These are phyloP conservation scores for Cephonodes hylas DNA, from an alignment of 2,888 invertebrate species.

Conservation along the genomic window DNA sequence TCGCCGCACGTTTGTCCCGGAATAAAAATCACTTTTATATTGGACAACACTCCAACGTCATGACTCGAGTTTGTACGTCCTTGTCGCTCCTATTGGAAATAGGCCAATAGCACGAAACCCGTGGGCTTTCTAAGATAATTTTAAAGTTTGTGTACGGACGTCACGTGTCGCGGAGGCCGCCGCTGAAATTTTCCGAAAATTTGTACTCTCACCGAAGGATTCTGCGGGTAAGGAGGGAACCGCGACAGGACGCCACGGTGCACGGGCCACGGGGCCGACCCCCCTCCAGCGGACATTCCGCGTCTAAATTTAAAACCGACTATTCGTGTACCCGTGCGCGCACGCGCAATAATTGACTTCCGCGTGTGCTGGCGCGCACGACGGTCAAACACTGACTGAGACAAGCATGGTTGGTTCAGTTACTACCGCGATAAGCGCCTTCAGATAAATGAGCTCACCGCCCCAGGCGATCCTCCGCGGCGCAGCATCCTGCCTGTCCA, in stretches of 20 bases:
- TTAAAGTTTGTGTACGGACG: constrained; percentile 68
- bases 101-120: constrained; percentile 72
- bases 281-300: constrained; percentile 79
- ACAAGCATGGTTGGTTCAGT: constrained; percentile 58
- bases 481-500: constrained; percentile 73
- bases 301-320: constrained; percentile 75
- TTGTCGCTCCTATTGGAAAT: constrained; percentile 72
- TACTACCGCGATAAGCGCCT: constrained; percentile 66
- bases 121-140: constrained; percentile 65
- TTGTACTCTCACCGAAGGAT: constrained; percentile 73
- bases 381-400: constrained; percentile 75
- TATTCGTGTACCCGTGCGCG: constrained; percentile 77
- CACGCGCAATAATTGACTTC: constrained; percentile 77
- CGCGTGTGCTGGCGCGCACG: constrained; percentile 77
- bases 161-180: constrained; percentile 57
- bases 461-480: constrained; percentile 73
- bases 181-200: constrained; percentile 48
- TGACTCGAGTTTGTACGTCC: constrained; percentile 61
- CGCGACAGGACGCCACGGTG: constrained; percentile 81
- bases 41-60: constrained; percentile 67
- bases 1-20: constrained; percentile 51
- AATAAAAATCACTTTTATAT: constrained; percentile 68
- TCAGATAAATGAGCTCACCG: constrained; percentile 76
- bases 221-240: constrained; percentile 61
- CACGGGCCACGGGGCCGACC: constrained; percentile 88